These are phyloP conservation scores for Blennius ocellaris DNA, from an alignment of 2,113 vertebrate species.

Conservation along the genomic window DNA sequence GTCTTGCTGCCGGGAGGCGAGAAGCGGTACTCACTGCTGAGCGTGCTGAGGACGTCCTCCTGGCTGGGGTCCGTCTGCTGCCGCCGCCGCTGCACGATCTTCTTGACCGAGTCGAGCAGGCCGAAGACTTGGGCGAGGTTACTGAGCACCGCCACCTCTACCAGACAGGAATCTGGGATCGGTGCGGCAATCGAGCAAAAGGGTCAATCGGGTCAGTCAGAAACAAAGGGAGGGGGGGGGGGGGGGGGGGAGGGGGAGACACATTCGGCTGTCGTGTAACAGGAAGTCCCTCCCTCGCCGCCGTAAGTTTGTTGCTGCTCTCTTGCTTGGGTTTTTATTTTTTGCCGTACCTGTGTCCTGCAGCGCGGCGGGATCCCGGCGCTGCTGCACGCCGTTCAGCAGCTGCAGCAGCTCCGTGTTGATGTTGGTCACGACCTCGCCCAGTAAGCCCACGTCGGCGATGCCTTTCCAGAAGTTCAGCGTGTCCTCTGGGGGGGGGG, in stretches of 20 bases:
- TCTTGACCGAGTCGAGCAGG: constrained; percentile 93
- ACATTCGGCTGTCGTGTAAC: constrained; percentile 35
- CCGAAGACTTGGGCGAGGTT: constrained; percentile 95
- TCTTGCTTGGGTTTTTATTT: not conserved
- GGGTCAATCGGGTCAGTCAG: constrained; percentile 47
- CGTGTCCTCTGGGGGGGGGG: constrained; percentile 88
- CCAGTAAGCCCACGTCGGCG: constrained; percentile 95
- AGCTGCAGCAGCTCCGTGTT: constrained; percentile 94
- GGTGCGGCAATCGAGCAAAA: constrained; percentile 68
- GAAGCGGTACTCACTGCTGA: constrained; percentile 84
- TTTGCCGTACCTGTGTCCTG: constrained; percentile 92
- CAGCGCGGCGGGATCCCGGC: constrained; percentile 84
- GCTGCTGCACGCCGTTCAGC: constrained; percentile 90
- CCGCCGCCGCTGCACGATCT: constrained; percentile 89
- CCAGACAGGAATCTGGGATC: constrained; percentile 76
- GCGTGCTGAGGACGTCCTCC: constrained; percentile 88
- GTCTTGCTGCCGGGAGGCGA: not conserved
- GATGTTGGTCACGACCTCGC: constrained; percentile 96
- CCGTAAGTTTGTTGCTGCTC: constrained; percentile 52
- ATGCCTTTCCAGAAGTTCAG: constrained; percentile 98
- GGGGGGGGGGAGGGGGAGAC: constrained; percentile 53
- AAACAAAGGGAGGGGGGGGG: too few relatives aligned
- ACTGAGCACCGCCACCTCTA: constrained; percentile 96
- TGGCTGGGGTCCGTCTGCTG: constrained; percentile 91
- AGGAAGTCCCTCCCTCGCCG: not conserved